Evolutionary conservation across 2,797 vertebrate genomes (phyloP).

Genomic region (Neoniphon sammara): DNA sequence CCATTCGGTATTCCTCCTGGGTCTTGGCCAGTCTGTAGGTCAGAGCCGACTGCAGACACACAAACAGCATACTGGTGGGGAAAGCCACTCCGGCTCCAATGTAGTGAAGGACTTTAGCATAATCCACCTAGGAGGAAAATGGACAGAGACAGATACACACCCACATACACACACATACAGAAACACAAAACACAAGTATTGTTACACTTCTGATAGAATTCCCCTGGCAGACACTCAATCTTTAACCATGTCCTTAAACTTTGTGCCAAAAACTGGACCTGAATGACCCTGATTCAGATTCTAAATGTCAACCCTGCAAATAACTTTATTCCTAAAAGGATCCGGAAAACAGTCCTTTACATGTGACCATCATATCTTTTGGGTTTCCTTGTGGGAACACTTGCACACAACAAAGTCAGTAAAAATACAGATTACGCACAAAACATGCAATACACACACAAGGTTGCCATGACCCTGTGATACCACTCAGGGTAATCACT

Average conservation of each 20-base stretch:
- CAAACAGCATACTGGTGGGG: conserved; percentile 90
- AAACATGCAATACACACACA: neutral
- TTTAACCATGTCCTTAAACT: no score
- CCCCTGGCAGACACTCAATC: no score
- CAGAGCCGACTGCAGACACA: conserved; percentile 88
- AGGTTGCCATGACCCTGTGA: conserved; percentile 10
- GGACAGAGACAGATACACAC: neutral
- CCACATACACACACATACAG: neutral
- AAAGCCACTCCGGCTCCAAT: conserved; percentile 90
- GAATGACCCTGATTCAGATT: no score
- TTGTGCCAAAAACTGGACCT: no score
- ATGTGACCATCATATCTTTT: neutral
- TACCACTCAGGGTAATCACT: conserved; percentile 10
- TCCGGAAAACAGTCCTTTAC: no score
- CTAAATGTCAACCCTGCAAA: no score
- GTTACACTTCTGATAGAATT: neutral
- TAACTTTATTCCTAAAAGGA: no score
- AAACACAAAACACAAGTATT: neutral
- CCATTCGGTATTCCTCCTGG: conserved; percentile 83
- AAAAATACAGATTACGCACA: neutral
- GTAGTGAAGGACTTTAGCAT: conserved; percentile 90
- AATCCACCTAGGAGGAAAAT: conserved; percentile 84
- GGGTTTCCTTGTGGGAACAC: neutral
- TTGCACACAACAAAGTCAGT: neutral
- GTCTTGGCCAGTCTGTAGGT: conserved; percentile 90